A percentile compares a stretch with the other conserved stretches of the same genome.
These are phyloP conservation scores for Hylia prasina DNA, from an alignment of 2,113 vertebrate genomes.

Conservation along the genomic window DNA sequence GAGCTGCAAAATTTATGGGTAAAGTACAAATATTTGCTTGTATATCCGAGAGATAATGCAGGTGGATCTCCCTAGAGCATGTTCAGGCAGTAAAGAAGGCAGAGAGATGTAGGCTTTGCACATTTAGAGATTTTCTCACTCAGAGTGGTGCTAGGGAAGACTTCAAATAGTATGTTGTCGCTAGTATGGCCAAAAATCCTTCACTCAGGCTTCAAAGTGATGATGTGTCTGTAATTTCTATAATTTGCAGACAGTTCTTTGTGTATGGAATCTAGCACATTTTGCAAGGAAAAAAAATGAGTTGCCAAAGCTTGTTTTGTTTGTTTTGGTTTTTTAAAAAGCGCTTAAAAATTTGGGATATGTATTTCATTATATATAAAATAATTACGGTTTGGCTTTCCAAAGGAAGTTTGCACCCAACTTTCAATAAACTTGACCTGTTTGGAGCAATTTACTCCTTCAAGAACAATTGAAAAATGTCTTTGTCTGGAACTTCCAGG, in stretches of 20 bases:
- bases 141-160: not conserved
- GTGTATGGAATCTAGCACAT: not conserved
- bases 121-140: not conserved
- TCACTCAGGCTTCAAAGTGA: not conserved
- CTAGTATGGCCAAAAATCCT: not conserved
- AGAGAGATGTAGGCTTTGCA: not conserved
- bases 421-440: not conserved
- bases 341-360: not conserved
- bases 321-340: not conserved
- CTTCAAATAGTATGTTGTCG: not conserved
- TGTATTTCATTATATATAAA: not conserved
- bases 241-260: not conserved
- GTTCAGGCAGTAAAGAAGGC: not conserved
- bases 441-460: not conserved
- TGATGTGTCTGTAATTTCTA: not conserved
- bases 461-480: not conserved
- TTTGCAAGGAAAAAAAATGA: not conserved
- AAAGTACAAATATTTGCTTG: conserved; percentile 6
- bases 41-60: not conserved
- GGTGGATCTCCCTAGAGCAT: not conserved
- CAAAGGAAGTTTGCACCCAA: not conserved
- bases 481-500: not conserved
- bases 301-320: not conserved
- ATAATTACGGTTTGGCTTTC: not conserved
- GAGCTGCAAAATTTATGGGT: conserved; percentile 93